Evolutionary conservation across 2,113 vertebrate species (phyloP).

Genomic region (Barnardius zonarius): DNA sequence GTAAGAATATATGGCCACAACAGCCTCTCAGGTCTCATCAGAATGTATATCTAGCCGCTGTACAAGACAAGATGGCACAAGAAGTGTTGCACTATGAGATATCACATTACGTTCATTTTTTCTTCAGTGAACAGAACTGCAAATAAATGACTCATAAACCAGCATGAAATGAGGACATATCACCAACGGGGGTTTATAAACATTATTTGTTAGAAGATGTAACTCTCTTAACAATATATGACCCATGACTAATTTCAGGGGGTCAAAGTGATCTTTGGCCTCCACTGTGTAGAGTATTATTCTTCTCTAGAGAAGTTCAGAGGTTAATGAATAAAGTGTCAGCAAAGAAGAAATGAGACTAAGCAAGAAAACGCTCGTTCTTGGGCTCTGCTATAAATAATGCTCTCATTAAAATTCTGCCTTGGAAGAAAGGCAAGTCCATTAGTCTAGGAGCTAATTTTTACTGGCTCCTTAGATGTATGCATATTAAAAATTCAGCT

Average conservation of each 20-base stretch:
- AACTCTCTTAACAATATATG: conserved; percentile 19
- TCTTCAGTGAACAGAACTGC: not conserved
- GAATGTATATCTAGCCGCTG: not conserved
- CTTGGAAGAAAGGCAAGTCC: conserved; percentile 79
- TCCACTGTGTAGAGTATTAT: conserved; percentile 56
- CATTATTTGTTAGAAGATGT: conserved; percentile 23
- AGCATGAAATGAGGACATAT: conserved; percentile 34
- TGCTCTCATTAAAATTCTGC: conserved; percentile 81
- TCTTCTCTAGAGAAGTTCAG: conserved; percentile 67
- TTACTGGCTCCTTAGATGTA: conserved; percentile 80
- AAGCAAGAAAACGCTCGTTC: conserved; percentile 69
- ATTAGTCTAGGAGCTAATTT: conserved; percentile 83
- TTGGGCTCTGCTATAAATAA: conserved; percentile 78
- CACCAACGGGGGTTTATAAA: conserved; percentile 4
- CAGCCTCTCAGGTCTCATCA: not conserved
- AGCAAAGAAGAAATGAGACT: conserved; percentile 65
- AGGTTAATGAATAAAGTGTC: conserved; percentile 77
- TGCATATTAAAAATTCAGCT: conserved; percentile 81
- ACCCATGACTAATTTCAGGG: conserved; percentile 57
- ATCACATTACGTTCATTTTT: not conserved
- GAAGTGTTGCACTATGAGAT: not conserved
- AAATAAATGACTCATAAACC: conserved; percentile 39
- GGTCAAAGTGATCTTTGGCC: conserved; percentile 71
- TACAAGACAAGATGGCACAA: not conserved
- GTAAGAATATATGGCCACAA: not conserved